Conservation (phyloP, 35 echinoderm and acorn worm species). For the Antedon bifida region DNA sequence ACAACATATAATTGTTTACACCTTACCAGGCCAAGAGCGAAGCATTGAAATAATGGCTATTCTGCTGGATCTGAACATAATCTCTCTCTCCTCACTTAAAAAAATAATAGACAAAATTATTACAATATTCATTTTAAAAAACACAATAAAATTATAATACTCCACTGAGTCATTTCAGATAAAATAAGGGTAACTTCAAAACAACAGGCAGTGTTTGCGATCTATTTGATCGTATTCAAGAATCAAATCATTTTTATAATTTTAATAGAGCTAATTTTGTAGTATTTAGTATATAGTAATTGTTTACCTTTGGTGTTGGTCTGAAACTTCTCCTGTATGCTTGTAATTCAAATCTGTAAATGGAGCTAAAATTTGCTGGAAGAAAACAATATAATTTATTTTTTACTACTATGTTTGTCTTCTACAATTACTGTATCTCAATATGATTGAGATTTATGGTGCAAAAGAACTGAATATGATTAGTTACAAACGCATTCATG, state of each 20-base stretch:
- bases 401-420: no score
- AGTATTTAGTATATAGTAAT: neutral
- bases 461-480: no score
- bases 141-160: no score
- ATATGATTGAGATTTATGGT: no score
- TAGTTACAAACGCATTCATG: no score
- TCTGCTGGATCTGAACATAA: constrained; percentile 50
- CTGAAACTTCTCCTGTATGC: constrained; percentile 45
- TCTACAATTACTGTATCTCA: no score
- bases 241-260: no score
- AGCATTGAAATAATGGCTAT: constrained; percentile 88
- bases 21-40: constrained; percentile 95
- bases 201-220: no score
- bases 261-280: no score
- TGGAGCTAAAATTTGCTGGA: constrained; percentile 94
- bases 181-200: no score
- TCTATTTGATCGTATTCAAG: no score
- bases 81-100: constrained; percentile 71
- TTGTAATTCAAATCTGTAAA: constrained; percentile 89
- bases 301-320: constrained; percentile 47
- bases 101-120: neutral
- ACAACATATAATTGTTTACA: neutral
- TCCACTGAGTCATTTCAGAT: no score
- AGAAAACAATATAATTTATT: constrained; percentile 14
- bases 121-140: neutral